These are phyloP conservation scores for Hydrocynus forskahlii DNA, from an alignment of 2,797 vertebrate species.

Conservation along the genomic window DNA sequence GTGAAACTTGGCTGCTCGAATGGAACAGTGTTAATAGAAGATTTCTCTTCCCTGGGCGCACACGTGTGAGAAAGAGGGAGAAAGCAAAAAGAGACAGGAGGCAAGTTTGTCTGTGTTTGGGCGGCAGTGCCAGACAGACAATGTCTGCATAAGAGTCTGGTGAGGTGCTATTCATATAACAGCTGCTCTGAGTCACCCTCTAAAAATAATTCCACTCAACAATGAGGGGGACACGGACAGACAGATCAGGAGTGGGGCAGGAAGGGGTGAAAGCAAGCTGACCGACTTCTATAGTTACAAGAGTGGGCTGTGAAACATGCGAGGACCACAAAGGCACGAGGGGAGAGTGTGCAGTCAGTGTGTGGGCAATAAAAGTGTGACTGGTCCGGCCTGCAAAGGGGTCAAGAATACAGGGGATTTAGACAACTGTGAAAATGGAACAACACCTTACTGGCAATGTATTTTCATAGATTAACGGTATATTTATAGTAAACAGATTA, in stretches of 20 bases:
- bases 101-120: conserved; percentile 20
- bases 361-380: conserved; percentile 1
- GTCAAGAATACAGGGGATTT: conserved; percentile 1
- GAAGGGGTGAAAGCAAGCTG: conserved; percentile 10
- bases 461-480: too few relatives aligned
- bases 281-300: conserved; percentile 16
- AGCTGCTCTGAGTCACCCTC: conserved; percentile 64
- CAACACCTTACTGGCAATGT: neutral
- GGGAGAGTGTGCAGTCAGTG: conserved; percentile 1
- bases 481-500: too few relatives aligned
- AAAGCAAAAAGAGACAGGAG: neutral
- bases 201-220: conserved; percentile 60
- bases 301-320: neutral
- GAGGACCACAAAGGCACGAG: neutral
- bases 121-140: conserved; percentile 47
- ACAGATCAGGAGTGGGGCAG: neutral
- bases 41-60: neutral
- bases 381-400: neutral
- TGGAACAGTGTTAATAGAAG: neutral
- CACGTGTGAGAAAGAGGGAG: conserved; percentile 5
- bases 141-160: conserved; percentile 51
- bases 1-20: neutral
- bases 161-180: conserved; percentile 57
- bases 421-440: conserved; percentile 17
- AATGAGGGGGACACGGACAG: conserved; percentile 16